Conservation (phyloP, 1,140 invertebrate species). For the Lepidurus packardi region DNA sequence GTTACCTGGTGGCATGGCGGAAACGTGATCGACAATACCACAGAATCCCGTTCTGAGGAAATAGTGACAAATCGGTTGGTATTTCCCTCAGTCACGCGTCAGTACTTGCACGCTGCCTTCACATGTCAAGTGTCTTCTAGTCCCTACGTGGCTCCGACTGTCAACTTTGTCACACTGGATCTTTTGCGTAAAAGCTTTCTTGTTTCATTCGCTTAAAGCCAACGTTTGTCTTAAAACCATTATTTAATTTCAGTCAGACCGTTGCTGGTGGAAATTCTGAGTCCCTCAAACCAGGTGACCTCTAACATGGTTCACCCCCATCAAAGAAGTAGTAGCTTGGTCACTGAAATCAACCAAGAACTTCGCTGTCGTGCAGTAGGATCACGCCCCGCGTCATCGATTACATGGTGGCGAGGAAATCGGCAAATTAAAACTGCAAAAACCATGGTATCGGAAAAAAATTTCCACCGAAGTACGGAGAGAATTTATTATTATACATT, state of each 20-base stretch:
- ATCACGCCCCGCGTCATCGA: constrained; percentile 68
- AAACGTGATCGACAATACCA: constrained; percentile 29
- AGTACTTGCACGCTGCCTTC: constrained; percentile 28
- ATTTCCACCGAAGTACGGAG: neutral
- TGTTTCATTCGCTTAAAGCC: neutral
- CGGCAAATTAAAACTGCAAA: constrained; percentile 56
- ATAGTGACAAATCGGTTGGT: constrained; percentile 28
- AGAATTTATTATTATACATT: neutral
- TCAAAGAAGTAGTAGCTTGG: constrained; percentile 47
- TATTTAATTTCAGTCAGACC: neutral
- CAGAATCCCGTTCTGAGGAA: constrained; percentile 16
- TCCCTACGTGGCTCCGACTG: constrained; percentile 25
- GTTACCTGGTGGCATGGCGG: constrained; percentile 33
- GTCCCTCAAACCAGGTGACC: neutral
- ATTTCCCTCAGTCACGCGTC: constrained; percentile 24
- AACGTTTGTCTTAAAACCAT: neutral
- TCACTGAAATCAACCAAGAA: constrained; percentile 68
- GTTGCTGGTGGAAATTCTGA: neutral
- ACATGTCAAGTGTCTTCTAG: constrained; percentile 33
- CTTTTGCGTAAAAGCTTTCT: constrained; percentile 24
- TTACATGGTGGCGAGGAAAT: constrained; percentile 68
- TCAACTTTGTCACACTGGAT: constrained; percentile 30
- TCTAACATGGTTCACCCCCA: constrained; percentile 22
- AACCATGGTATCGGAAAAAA: neutral
- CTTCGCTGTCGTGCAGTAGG: constrained; percentile 75